Conservation (phyloP, 1,140 invertebrate genomes). For the Chironomus tepperi region DNA sequence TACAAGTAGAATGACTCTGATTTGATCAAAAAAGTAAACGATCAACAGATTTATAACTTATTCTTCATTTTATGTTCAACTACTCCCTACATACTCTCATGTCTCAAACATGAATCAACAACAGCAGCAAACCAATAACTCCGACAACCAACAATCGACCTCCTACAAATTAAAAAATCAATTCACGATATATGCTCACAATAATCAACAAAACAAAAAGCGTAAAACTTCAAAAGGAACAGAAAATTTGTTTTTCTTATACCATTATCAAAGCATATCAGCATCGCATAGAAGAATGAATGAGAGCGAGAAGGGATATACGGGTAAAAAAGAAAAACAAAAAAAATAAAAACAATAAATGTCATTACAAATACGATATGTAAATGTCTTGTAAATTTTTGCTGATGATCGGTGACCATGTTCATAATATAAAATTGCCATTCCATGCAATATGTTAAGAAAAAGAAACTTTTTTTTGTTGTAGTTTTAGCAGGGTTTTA, state of each 20-base stretch:
- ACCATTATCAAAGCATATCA: background rate
- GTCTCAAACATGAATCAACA: no score
- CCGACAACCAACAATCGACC: background rate
- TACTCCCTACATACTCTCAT: no score
- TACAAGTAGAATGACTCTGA: no score
- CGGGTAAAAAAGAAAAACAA: background rate
- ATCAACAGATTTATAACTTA: no score
- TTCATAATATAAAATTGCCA: background rate
- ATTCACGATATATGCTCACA: background rate
- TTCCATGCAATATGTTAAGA: slow-evolving; percentile 6
- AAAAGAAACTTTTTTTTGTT: background rate
- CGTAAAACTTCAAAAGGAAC: slow-evolving; percentile 4
- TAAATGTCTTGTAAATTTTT: slow-evolving; percentile 22
- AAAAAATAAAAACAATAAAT: slow-evolving; percentile 12
- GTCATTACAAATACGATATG: slow-evolving; percentile 19
- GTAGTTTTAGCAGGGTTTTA: background rate
- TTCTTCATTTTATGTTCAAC: no score
- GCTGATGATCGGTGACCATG: slow-evolving; percentile 17
- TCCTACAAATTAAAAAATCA: background rate
- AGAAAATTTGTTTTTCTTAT: background rate
- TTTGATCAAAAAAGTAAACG: no score
- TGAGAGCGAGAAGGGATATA: background rate
- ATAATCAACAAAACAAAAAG: background rate
- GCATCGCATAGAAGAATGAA: background rate
- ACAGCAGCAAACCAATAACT: no score